Evolutionary conservation across 2,797 vertebrate species (phyloP).

Genomic region (Centroberyx gerrardi): DNA sequence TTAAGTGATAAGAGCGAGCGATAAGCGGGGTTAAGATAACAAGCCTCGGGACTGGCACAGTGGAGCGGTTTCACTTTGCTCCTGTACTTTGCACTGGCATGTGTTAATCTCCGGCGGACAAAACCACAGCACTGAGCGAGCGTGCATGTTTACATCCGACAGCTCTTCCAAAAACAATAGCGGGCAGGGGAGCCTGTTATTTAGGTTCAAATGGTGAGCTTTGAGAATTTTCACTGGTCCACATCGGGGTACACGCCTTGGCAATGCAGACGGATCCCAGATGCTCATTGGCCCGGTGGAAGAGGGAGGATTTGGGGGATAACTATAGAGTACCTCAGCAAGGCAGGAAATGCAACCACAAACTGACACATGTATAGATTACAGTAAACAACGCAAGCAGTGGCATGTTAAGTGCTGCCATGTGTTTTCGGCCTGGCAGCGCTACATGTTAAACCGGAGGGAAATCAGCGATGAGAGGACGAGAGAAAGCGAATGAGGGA

Average conservation of each 20-base stretch:
- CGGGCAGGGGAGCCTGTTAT: neutral
- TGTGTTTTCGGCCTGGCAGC: slow-evolving; percentile 35
- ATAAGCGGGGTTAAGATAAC: slow-evolving; percentile 25
- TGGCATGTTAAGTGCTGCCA: slow-evolving; percentile 47
- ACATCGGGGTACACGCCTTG: neutral
- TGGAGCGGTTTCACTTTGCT: neutral
- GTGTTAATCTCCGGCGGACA: neutral
- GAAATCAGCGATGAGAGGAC: slow-evolving; percentile 1
- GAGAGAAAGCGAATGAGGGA: slow-evolving; percentile 10
- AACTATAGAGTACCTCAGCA: slow-evolving; percentile 9
- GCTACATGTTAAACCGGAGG: neutral
- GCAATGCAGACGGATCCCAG: neutral
- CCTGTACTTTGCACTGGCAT: neutral
- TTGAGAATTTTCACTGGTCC: neutral
- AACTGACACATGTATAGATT: slow-evolving; percentile 35
- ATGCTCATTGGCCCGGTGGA: neutral
- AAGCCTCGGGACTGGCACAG: neutral
- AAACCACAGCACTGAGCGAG: neutral
- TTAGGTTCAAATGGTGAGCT: slow-evolving; percentile 7
- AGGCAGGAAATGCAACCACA: slow-evolving; percentile 48
- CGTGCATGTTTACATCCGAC: neutral
- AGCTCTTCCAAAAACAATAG: slow-evolving; percentile 5
- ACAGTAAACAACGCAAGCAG: slow-evolving; percentile 32
- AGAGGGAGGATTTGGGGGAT: neutral
- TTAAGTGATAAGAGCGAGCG: slow-evolving; percentile 7